phyloP scores from a whole-genome alignment of 1,140 invertebrate species.

The Drosophila malerkotliana region DNA sequence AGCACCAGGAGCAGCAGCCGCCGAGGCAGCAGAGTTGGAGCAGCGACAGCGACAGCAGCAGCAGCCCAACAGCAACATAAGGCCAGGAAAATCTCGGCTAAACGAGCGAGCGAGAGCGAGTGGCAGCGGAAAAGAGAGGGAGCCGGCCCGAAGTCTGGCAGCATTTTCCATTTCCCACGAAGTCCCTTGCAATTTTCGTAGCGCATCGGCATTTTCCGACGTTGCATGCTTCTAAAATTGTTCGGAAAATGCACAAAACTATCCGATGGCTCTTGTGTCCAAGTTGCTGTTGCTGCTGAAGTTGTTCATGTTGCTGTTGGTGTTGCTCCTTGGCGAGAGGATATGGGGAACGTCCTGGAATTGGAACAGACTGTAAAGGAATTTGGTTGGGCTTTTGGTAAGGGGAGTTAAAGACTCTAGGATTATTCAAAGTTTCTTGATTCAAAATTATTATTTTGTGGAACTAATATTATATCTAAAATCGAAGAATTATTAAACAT shows the following conservation, averaged over 20 bases:
- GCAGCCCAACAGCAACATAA: conserved; percentile 29
- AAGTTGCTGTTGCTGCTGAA: conserved; percentile 7
- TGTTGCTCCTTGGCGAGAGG: conserved; percentile 6
- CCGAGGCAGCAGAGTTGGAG: not conserved
- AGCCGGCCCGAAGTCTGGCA: conserved; percentile 21
- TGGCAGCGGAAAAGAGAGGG: conserved; percentile 27
- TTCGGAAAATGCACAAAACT: conserved; percentile 53
- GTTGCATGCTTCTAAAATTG: conserved; percentile 61
- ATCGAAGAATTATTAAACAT: too few relatives aligned
- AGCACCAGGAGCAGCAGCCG: conserved; percentile 17
- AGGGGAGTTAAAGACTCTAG: not conserved
- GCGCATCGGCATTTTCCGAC: conserved; percentile 72
- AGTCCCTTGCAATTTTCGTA: conserved; percentile 73
- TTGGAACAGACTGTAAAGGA: conserved; percentile 34
- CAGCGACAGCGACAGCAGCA: conserved; percentile 18
- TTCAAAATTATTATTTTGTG: too few relatives aligned
- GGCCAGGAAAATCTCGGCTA: conserved; percentile 38
- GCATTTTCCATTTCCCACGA: conserved; percentile 47
- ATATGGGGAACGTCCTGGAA: conserved; percentile 22
- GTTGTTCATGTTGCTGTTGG: conserved; percentile 4
- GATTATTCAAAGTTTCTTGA: not conserved
- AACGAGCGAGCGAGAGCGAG: conserved; percentile 48
- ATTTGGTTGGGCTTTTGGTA: not conserved
- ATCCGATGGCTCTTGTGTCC: conserved; percentile 14
- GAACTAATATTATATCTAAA: too few relatives aligned